Evolutionary conservation across 2,113 vertebrate species (phyloP), one percentile per base, ranked within the genome.

Genomic region (Jaculus jaculus): DNA sequence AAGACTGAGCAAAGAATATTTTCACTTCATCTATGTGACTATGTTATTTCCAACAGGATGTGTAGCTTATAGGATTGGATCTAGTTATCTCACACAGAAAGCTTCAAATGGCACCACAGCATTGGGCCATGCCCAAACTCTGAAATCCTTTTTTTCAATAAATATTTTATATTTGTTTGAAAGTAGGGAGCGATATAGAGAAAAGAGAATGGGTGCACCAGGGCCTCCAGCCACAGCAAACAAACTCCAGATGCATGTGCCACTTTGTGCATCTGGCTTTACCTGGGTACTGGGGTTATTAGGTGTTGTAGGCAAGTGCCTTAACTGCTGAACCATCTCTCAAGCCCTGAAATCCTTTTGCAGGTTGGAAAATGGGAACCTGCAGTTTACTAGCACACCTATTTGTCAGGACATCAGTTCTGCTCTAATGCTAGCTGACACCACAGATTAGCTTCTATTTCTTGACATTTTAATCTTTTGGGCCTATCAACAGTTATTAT

Each of bases 401-500:
- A 1, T 37, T 69, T 47, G 82, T 73, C 51, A 54, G 34, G 37
- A 20, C 60, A 4, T 54, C 63, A 71, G 2, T 60, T 90, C 39
- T 37, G 32, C n/a, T 60, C 51, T 54, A 71, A n/a, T 71, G 20
- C n/a, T 37, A 37, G 12, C 75, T 54, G 80, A 63, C 68, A 61
- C 39, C 65, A 2, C 28, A 63, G 84, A 32, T 90, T 80, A 32
- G 51, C 4, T 1, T 73, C 69, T 89, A 51, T 58, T 88, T 82
- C 83, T 73, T 84, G 30, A 63, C 58, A 71, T 91, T 90, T 92
- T 92, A 71, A 71, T 91, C 86, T 93, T 65, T 37, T 63, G 80
- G 86, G 79, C 34, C 84, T 51, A 0, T 72, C n/a, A 1, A 87
- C 32, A 77, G 10, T 93, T 84, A 84, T 85, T 94, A 21, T 68